Conservation (phyloP, 2,797 vertebrate genomes). For the Platalea minor region DNA sequence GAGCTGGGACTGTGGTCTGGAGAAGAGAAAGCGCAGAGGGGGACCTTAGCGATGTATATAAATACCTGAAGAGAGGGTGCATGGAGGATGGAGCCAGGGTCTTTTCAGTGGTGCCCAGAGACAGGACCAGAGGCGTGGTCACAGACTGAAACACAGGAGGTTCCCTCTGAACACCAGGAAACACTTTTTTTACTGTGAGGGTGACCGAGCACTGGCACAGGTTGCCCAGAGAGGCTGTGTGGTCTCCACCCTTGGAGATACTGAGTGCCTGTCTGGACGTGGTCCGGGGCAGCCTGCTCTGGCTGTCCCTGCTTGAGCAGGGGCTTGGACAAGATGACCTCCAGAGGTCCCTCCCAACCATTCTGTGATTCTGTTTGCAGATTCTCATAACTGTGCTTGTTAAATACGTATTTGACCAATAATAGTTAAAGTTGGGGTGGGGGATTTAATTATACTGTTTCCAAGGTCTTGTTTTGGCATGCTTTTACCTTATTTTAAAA, state of each 20-base stretch:
- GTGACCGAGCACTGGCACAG: not conserved
- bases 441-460: not conserved
- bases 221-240: not conserved
- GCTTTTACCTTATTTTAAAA: not conserved
- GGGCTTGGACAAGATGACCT: not conserved
- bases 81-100: not conserved
- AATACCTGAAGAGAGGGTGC: not conserved
- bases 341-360: not conserved
- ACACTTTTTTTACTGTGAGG: not conserved
- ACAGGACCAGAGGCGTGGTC: not conserved
- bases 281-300: not conserved
- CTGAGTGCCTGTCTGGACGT: rapidly evolving
- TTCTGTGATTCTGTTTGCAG: not conserved
- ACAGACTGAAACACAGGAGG: not conserved
- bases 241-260: not conserved
- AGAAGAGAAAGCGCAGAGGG: not conserved
- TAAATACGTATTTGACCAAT: not conserved
- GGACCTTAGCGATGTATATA: not conserved
- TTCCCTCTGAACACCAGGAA: not conserved
- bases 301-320: not conserved
- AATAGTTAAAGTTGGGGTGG: not conserved
- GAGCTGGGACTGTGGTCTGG: not conserved
- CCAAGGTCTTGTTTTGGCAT: not conserved
- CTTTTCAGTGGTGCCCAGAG: not conserved
- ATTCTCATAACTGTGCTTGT: not conserved